Evolutionary conservation across 2,113 vertebrate genomes (phyloP).

Genomic region (Sarotherodon lohbergeri): DNA sequence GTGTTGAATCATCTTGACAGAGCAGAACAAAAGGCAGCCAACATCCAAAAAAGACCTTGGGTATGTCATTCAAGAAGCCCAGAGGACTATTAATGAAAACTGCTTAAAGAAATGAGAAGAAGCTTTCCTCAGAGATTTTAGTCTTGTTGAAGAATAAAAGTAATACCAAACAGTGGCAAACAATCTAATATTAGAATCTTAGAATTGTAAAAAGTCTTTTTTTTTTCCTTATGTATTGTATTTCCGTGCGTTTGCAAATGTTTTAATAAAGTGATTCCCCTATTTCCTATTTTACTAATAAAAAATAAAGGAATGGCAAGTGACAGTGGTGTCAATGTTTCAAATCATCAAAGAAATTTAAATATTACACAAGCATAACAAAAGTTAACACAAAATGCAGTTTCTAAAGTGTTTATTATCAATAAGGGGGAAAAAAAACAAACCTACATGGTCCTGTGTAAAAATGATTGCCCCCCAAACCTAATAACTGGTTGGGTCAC

Average conservation of each 20-base stretch:
- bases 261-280: not conserved
- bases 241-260: too few relatives aligned
- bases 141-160: not conserved
- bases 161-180: not conserved
- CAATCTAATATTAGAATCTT: not conserved
- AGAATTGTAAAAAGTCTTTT: not conserved
- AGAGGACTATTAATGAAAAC: not conserved
- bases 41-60: not conserved
- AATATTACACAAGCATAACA: not conserved
- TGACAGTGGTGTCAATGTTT: not conserved
- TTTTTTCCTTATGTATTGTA: not conserved
- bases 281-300: not conserved
- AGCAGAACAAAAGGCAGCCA: not conserved
- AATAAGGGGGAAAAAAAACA: not conserved
- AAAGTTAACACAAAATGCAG: not conserved
- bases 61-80: not conserved
- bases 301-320: not conserved
- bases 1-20: not conserved
- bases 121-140: not conserved
- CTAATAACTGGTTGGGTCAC: not conserved
- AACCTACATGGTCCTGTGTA: not conserved
- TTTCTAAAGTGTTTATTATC: not conserved
- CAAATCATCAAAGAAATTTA: not conserved
- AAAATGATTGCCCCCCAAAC: not conserved
- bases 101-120: not conserved